Conservation (phyloP, 2,888 invertebrate species). For the Apamea monoglypha region DNA sequence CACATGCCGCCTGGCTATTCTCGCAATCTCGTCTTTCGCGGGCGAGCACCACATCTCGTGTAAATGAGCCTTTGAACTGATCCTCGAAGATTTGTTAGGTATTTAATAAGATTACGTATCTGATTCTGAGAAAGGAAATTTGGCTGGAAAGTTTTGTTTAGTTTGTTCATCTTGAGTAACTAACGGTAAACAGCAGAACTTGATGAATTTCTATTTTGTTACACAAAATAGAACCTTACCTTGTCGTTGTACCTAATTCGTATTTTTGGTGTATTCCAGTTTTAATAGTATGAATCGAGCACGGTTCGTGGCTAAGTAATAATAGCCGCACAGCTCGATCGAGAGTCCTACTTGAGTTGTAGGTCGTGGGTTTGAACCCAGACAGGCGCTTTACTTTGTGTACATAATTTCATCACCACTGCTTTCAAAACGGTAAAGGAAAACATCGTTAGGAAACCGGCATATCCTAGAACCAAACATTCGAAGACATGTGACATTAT, state of each 20-base stretch:
- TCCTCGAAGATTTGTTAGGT: slow-evolving; percentile 22
- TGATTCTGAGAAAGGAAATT: slow-evolving; percentile 32
- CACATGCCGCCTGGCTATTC: background rate
- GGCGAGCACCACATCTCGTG: background rate
- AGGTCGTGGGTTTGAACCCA: too few species aligned
- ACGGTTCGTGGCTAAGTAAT: too few species aligned
- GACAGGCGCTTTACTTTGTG: too few species aligned
- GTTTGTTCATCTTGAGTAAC: background rate
- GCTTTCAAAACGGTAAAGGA: too few species aligned
- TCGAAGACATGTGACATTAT: too few species aligned
- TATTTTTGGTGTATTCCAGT: background rate
- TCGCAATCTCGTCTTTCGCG: background rate
- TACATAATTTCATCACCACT: too few species aligned
- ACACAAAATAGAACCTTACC: background rate
- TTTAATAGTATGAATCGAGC: too few species aligned
- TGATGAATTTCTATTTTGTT: slow-evolving; percentile 28
- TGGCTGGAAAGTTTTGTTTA: slow-evolving; percentile 31
- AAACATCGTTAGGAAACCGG: too few species aligned
- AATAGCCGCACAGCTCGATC: too few species aligned
- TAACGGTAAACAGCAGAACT: slow-evolving; percentile 4
- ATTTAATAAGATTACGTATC: slow-evolving; percentile 51
- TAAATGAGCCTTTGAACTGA: background rate
- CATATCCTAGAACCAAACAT: too few species aligned
- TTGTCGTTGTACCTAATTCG: background rate
- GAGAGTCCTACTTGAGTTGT: too few species aligned